Percentiles rank a stretch among this genome's conserved stretches.
phyloP scores from a whole-genome alignment of 2,888 invertebrate species.

The Lasiommata megera region DNA sequence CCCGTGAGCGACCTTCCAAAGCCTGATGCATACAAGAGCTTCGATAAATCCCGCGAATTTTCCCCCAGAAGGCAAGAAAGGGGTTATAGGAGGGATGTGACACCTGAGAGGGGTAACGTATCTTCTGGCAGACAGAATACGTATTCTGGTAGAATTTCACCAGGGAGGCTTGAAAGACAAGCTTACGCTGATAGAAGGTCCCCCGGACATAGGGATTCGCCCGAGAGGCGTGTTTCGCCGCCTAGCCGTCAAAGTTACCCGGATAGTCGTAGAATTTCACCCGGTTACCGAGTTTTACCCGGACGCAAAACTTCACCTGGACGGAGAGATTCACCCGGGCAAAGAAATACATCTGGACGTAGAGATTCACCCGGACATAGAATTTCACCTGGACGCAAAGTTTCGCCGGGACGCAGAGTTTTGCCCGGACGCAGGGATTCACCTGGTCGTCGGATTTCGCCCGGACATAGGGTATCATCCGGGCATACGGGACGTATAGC shows the following conservation, averaged over 20 bases:
- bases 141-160: conserved; percentile 23
- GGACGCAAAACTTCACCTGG: background rate
- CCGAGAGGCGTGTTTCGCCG: background rate
- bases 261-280: background rate
- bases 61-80: conserved; percentile 18
- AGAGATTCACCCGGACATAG: background rate
- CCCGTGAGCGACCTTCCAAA: conserved; percentile 19
- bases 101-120: conserved; percentile 34
- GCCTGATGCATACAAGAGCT: conserved; percentile 4
- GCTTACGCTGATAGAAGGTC: conserved; percentile 24
- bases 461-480: background rate
- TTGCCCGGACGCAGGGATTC: conserved; percentile 37
- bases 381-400: conserved; percentile 35
- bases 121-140: conserved; percentile 34
- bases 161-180: conserved; percentile 20
- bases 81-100: conserved; percentile 31
- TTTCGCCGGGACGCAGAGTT: conserved; percentile 34
- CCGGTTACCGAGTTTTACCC: no score
- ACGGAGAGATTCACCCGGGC: background rate
- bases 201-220: background rate
- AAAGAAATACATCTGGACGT: background rate
- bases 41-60: conserved; percentile 17
- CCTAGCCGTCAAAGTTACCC: background rate
- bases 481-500: background rate
- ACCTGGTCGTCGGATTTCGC: conserved; percentile 35